phyloP scores from a whole-genome alignment of 2,888 invertebrate genomes.

The Drosophila formosana region DNA sequence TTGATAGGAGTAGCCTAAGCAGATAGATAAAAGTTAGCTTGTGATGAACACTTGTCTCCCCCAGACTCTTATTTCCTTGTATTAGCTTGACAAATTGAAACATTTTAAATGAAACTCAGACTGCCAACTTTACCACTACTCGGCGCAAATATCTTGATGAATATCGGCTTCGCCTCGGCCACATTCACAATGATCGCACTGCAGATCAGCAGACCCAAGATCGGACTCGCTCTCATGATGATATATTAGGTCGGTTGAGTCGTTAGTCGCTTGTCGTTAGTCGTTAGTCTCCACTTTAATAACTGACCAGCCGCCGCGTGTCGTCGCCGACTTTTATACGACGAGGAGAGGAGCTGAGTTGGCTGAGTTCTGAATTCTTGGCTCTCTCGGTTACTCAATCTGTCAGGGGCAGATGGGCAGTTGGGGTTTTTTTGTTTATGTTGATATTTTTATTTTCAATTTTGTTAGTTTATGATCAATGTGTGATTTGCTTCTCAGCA shows the following conservation, averaged over 20 bases:
- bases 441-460: conserved; percentile 25
- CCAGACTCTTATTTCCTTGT: neutral
- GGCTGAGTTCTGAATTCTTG: neutral
- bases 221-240: conserved; percentile 54
- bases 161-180: conserved; percentile 56
- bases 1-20: conserved; percentile 29
- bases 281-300: conserved; percentile 39
- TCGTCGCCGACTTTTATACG: conserved; percentile 60
- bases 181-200: conserved; percentile 32
- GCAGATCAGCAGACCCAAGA: conserved; percentile 54
- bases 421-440: conserved; percentile 9
- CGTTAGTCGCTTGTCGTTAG: neutral
- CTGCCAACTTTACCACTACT: conserved; percentile 45
- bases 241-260: neutral
- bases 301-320: conserved; percentile 52
- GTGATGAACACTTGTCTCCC: neutral
- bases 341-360: neutral
- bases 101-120: neutral
- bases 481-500: conserved; percentile 50
- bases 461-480: conserved; percentile 55
- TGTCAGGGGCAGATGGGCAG: conserved; percentile 30
- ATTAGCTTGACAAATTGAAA: too few relatives aligned
- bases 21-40: conserved; percentile 7
- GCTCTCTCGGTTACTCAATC: neutral
- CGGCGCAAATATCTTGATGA: conserved; percentile 67